A percentile compares a stretch with the other conserved stretches of the same genome.
These are phyloP conservation scores for Sebastes taczanowskii DNA, from an alignment of 2,797 vertebrate species.

Conservation along the genomic window DNA sequence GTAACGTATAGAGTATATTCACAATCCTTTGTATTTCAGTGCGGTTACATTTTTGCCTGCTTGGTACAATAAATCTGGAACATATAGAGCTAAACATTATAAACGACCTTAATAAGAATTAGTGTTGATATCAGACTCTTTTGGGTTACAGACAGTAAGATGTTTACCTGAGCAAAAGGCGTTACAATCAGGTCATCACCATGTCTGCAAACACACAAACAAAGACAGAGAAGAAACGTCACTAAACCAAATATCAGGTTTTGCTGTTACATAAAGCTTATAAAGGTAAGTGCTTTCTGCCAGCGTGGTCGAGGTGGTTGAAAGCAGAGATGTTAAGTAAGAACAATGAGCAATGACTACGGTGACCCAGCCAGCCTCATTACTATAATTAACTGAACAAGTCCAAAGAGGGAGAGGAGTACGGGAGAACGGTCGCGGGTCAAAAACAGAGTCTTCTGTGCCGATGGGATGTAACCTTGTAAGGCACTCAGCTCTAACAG, in stretches of 20 bases:
- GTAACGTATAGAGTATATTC: neutral
- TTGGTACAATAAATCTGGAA: neutral
- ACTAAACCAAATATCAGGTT: neutral
- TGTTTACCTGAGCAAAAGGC: slow-evolving; percentile 95
- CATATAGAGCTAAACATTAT: neutral
- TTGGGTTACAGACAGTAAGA: neutral
- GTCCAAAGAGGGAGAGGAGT: neutral
- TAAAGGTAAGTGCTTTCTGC: neutral
- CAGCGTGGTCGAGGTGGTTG: neutral
- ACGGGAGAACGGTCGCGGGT: neutral
- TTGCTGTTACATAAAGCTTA: neutral
- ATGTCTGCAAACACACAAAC: slow-evolving; percentile 83
- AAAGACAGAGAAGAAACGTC: neutral
- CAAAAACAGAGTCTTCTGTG: slow-evolving; percentile 4
- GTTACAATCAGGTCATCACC: slow-evolving; percentile 99
- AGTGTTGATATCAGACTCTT: neutral
- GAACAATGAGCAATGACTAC: neutral
- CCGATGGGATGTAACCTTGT: slow-evolving; percentile 14
- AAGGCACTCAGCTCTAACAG: neutral
- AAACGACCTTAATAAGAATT: neutral
- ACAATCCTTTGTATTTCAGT: neutral
- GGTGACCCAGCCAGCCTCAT: neutral
- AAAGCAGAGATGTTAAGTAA: slow-evolving; percentile 1
- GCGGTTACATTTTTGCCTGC: neutral
- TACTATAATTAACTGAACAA: slow-evolving; percentile 26